These are phyloP conservation scores for Eupithecia centaureata DNA, from an alignment of 2,888 invertebrate genomes.

Conservation along the genomic window DNA sequence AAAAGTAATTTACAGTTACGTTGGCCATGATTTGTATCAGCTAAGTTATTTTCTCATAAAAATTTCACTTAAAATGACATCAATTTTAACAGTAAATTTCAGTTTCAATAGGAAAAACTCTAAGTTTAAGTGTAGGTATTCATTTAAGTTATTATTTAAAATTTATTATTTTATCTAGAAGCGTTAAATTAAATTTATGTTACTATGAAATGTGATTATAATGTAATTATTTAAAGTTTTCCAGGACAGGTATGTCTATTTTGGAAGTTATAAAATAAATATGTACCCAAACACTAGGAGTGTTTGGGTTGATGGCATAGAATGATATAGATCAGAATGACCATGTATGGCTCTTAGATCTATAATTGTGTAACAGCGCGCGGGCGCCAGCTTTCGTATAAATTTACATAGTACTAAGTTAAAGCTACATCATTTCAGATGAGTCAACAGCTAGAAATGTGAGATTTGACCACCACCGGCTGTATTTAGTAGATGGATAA, in stretches of 20 bases:
- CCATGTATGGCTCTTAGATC: background rate
- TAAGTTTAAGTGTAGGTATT: no score
- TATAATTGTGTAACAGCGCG: background rate
- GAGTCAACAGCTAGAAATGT: conserved; percentile 18
- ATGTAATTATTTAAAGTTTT: background rate
- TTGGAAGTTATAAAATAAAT: background rate
- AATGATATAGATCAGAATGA: background rate
- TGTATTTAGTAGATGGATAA: background rate
- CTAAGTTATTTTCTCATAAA: background rate
- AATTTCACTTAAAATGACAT: no score
- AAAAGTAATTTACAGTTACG: background rate
- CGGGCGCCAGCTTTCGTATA: conserved; percentile 5
- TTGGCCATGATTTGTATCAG: background rate
- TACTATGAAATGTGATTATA: no score
- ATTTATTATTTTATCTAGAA: no score
- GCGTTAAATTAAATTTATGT: no score
- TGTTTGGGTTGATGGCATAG: background rate
- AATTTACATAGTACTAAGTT: conserved; percentile 20
- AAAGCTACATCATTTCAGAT: conserved; percentile 22
- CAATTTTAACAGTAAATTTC: no score
- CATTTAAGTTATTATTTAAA: no score
- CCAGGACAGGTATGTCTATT: background rate
- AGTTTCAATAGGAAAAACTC: no score
- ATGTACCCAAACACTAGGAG: background rate
- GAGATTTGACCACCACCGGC: background rate